Percentiles rank a stretch among this genome's conserved stretches.
These are phyloP conservation scores for Trachops cirrhosus DNA, from an alignment of 2,797 vertebrate genomes.

Conservation along the genomic window DNA sequence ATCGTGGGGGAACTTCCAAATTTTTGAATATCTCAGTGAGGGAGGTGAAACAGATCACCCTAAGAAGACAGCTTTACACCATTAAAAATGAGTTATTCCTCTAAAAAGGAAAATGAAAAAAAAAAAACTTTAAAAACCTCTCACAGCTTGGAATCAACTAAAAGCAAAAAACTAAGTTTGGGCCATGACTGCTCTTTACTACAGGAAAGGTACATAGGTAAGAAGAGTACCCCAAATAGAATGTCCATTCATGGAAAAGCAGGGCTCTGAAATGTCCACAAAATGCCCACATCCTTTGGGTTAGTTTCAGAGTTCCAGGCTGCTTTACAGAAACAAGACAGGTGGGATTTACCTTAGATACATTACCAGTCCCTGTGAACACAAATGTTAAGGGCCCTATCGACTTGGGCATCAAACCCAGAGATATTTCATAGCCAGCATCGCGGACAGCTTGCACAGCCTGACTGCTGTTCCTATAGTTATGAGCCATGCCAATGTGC, in stretches of 20 bases:
- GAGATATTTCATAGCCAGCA: slow-evolving; percentile 96
- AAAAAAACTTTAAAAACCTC: neutral
- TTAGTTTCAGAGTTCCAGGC: neutral
- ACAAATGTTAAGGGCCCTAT: slow-evolving; percentile 96
- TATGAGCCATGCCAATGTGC: slow-evolving; percentile 99
- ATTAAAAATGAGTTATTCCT: neutral
- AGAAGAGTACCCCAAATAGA: neutral
- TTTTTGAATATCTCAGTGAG: neutral
- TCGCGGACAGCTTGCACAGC: slow-evolving; percentile 97
- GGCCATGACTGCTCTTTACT: neutral
- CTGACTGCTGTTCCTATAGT: slow-evolving; percentile 97
- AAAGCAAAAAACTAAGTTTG: neutral
- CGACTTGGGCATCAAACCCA: slow-evolving; percentile 97
- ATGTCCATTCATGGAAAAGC: neutral
- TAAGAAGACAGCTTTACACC: neutral
- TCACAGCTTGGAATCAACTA: neutral
- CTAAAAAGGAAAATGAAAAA: neutral
- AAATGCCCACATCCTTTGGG: neutral
- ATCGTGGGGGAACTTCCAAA: neutral
- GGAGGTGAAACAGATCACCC: neutral
- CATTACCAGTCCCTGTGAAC: slow-evolving; percentile 98
- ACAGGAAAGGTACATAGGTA: neutral
- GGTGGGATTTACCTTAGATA: slow-evolving; percentile 91
- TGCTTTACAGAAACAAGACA: neutral
- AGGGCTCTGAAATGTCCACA: neutral